Evolutionary conservation across 2,888 invertebrate genomes (phyloP).

Genomic region (Eretmocerus hayati): DNA sequence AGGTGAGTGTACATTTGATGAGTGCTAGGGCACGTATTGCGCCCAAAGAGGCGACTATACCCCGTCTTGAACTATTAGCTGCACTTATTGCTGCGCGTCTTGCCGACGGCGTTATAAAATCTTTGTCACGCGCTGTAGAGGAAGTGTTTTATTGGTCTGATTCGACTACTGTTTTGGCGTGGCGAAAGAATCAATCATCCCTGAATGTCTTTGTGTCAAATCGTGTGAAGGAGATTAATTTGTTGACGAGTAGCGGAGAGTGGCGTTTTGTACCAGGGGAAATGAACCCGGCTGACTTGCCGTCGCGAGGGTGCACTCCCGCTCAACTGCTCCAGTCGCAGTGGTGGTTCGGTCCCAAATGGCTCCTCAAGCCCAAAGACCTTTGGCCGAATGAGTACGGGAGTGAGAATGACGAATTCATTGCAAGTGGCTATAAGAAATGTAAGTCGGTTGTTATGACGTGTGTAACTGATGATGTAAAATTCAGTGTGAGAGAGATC

Average conservation of each 20-base stretch:
- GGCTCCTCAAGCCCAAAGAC: constrained; percentile 24
- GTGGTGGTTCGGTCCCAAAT: constrained; percentile 32
- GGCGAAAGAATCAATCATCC: background rate
- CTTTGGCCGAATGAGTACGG: background rate
- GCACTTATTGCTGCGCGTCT: constrained; percentile 17
- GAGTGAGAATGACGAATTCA: background rate
- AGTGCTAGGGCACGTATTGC: no score
- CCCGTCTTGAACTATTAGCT: constrained; percentile 17
- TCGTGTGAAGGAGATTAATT: background rate
- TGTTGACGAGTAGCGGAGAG: background rate
- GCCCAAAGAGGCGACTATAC: no score
- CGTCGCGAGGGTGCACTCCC: constrained; percentile 32
- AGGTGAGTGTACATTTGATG: no score
- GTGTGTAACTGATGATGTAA: background rate
- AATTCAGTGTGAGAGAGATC: background rate
- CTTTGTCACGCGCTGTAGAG: constrained; percentile 27
- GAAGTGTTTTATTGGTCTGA: constrained; percentile 11
- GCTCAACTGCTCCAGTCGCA: constrained; percentile 26
- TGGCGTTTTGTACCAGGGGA: constrained; percentile 33
- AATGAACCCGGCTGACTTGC: constrained; percentile 34
- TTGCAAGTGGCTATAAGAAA: background rate
- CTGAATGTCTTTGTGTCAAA: constrained; percentile 8
- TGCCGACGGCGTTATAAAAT: background rate
- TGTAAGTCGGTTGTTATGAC: background rate
- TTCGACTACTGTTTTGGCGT: background rate